These are phyloP conservation scores for Mesorhabditis belari DNA, from an alignment of 2,888 invertebrate species.

Conservation along the genomic window DNA sequence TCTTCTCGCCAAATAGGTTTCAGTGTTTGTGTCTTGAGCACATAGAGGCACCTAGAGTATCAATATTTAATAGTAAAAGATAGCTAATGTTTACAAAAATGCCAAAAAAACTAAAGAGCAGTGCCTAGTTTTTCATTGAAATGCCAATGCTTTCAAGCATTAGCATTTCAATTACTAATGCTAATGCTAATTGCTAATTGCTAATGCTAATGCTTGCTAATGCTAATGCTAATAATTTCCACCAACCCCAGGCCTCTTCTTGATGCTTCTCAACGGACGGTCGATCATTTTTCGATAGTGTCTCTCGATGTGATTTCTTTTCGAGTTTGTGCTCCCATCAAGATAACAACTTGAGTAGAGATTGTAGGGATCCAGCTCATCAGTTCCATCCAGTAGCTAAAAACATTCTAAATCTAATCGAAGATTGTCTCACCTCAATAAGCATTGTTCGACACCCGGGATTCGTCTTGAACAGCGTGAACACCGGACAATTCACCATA, in stretches of 20 bases:
- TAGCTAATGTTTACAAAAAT: no score
- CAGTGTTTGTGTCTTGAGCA: constrained; percentile 28
- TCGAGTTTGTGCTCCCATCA: constrained; percentile 6
- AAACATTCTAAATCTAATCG: neutral
- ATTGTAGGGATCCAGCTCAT: constrained; percentile 34
- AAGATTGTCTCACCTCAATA: constrained; percentile 8
- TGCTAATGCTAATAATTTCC: neutral
- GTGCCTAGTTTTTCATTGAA: no score
- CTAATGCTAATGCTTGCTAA: neutral
- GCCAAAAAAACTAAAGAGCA: no score
- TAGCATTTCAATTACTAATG: neutral
- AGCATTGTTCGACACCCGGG: constrained; percentile 14
- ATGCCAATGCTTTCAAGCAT: no score
- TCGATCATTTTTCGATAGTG: constrained; percentile 11
- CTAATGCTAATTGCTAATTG: neutral
- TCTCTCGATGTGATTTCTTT: constrained; percentile 14
- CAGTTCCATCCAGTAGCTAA: constrained; percentile 20
- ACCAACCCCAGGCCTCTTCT: neutral
- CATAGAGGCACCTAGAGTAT: constrained; percentile 22
- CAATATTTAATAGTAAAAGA: neutral
- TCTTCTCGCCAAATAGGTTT: constrained; percentile 21
- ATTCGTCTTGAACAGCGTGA: constrained; percentile 12
- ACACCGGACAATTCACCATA: constrained; percentile 27
- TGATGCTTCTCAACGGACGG: constrained; percentile 9
- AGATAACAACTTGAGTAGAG: constrained; percentile 30